Percentiles rank a stretch among this genome's conserved stretches.
These are phyloP conservation scores for Avahi laniger DNA, from an alignment of 2,797 vertebrate genomes.

Conservation along the genomic window DNA sequence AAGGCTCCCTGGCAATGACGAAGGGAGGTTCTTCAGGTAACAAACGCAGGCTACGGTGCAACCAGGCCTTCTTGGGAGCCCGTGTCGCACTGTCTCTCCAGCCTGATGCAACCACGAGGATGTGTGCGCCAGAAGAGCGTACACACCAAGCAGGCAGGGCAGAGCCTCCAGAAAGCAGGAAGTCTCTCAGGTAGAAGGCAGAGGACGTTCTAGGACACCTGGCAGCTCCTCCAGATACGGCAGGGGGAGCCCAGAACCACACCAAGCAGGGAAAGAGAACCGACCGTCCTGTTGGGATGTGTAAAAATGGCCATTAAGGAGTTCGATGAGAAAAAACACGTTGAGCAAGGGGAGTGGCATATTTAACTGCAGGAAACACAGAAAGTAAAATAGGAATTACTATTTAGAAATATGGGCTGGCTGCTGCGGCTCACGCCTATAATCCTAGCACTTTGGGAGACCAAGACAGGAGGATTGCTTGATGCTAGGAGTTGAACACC, in stretches of 20 bases:
- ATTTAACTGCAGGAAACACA: not conserved
- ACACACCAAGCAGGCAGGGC: not conserved
- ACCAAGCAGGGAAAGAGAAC: not conserved
- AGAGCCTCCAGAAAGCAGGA: not conserved
- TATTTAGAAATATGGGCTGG: not conserved
- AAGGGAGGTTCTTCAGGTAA: not conserved
- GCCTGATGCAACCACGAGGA: not conserved
- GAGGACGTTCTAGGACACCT: not conserved
- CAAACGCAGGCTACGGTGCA: rapidly evolving
- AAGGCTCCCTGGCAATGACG: not conserved
- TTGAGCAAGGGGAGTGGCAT: not conserved
- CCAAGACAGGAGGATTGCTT: not conserved
- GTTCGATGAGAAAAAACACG: not conserved
- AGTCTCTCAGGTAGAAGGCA: not conserved
- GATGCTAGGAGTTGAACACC: not conserved
- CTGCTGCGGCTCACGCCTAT: not conserved
- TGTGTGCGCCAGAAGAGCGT: too few species aligned
- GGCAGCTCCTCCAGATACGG: not conserved
- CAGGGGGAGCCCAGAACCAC: not conserved
- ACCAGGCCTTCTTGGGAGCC: not conserved
- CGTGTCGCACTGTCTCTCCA: too few species aligned
- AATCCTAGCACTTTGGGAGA: not conserved
- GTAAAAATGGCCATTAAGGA: not conserved
- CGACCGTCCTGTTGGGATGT: not conserved
- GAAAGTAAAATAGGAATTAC: not conserved